Evolutionary conservation across 2,113 vertebrate species (phyloP).

Genomic region (Penelope pileata): DNA sequence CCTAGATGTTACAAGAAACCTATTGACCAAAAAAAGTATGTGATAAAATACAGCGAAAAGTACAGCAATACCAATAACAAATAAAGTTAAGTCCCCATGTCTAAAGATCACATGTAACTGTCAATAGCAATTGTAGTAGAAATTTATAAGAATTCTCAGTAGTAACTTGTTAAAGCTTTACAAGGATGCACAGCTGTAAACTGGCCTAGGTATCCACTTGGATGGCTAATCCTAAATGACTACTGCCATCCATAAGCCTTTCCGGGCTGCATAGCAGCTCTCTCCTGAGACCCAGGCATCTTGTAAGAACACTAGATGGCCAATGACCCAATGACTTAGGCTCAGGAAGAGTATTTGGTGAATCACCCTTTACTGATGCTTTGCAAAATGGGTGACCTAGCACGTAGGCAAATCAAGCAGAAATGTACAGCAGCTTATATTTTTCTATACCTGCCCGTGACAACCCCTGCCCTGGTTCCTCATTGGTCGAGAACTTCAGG

Average conservation of each 20-base stretch:
- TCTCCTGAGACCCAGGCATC: not conserved
- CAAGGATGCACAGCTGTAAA: not conserved
- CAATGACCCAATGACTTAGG: too few species aligned
- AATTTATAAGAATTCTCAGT: not conserved
- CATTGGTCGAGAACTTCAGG: too few species aligned
- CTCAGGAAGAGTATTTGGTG: too few species aligned
- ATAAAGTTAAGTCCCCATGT: not conserved
- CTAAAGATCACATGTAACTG: not conserved
- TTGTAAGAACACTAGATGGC: too few species aligned
- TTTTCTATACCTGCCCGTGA: too few species aligned
- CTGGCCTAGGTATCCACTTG: not conserved
- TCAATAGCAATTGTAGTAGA: not conserved
- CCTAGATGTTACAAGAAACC: not conserved
- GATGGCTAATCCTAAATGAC: not conserved
- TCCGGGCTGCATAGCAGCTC: not conserved
- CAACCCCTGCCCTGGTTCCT: too few species aligned
- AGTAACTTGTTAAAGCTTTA: not conserved
- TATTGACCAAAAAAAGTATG: not conserved
- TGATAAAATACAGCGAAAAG: not conserved
- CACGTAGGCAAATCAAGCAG: too few species aligned
- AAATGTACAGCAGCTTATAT: too few species aligned
- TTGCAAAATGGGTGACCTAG: too few species aligned
- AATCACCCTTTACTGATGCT: too few species aligned
- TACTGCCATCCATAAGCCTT: not conserved
- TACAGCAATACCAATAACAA: not conserved